Base-by-base conservation (phyloP, 2,888 invertebrate species). In the Gymnoscelis rufifasciata region DNA sequence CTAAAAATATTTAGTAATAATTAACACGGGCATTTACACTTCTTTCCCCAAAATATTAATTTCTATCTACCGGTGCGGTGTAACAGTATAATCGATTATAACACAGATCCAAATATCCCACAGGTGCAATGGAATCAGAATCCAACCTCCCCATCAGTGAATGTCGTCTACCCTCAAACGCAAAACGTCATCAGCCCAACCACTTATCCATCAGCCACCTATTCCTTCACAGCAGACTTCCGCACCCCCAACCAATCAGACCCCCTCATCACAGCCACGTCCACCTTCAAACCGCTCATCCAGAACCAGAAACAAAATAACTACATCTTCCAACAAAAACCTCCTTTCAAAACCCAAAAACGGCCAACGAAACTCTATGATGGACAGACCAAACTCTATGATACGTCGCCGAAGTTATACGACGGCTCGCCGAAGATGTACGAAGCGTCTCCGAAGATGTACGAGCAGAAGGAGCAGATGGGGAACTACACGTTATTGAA, bases 151-250 rank as follows among this genome's bases (percentile, higher is more conserved):
- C 91, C 92, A 0, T 90, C 92, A 0, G 90, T 91, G 1, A 91
- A 91, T 75, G 91, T 91, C 14, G 89, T 91, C 15, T 92, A 91
- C 73, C 92, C 92, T 36, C 92, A 91, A 60, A 84, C 89, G 24
- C 89, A 88, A 52, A 90, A 90, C 59, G 81, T 93, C 28, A 82
- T 93, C 43, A 93, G 91, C 64, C 93, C 93, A 0, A 88, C 90
- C 14, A 77, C 90, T 38, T 93, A 93, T 66, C 90, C 91, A 0
- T 92, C 93, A 31, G 92, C 94, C 23, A 94, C 94, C 0, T 95
- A 95, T 66, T 94, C 94, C 33, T 94, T 95, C 75, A 95, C 95
- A 1, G 94, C 95, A 0, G 95, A 95, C 75, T 94, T 95, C 73
- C 83, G 95, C 27, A 84, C 94, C 0, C 92, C 92, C 0, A 84